Percentiles rank a stretch among this genome's conserved stretches.
Evolutionary conservation across 2,797 vertebrate genomes (phyloP).

Genomic region (Melanotaenia parkinsoni): DNA sequence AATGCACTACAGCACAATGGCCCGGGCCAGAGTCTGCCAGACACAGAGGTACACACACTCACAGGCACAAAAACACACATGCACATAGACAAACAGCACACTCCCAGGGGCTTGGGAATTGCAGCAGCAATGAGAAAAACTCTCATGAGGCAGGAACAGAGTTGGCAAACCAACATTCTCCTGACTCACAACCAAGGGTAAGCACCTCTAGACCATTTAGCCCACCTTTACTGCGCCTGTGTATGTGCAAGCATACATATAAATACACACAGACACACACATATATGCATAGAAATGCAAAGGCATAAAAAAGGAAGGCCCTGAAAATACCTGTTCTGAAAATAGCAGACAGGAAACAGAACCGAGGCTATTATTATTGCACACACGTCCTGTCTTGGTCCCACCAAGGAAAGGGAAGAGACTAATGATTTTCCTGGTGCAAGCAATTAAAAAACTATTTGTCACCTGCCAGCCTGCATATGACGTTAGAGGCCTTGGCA

Average conservation of each 20-base stretch:
- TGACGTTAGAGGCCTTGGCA: slow-evolving; percentile 80
- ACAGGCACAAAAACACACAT: slow-evolving; percentile 40
- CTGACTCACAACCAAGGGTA: slow-evolving; percentile 65
- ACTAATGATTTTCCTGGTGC: slow-evolving; percentile 90
- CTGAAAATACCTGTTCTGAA: slow-evolving; percentile 82
- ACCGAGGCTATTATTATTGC: slow-evolving; percentile 84
- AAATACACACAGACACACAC: slow-evolving; percentile 19
- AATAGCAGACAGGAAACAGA: slow-evolving; percentile 77
- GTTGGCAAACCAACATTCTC: slow-evolving; percentile 70
- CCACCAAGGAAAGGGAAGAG: slow-evolving; percentile 85
- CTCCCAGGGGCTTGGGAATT: slow-evolving; percentile 68
- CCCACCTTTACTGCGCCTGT: slow-evolving; percentile 40
- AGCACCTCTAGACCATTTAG: slow-evolving; percentile 72
- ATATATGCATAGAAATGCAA: slow-evolving; percentile 18
- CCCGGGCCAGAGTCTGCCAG: slow-evolving; percentile 61
- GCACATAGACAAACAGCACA: slow-evolving; percentile 57
- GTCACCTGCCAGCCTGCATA: slow-evolving; percentile 86
- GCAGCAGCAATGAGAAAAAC: slow-evolving; percentile 72
- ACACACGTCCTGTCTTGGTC: slow-evolving; percentile 78
- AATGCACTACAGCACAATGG: slow-evolving; percentile 76
- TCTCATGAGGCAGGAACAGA: slow-evolving; percentile 67
- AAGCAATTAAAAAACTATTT: slow-evolving; percentile 96
- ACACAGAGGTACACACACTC: slow-evolving; percentile 54
- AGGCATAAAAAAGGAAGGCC: slow-evolving; percentile 22
- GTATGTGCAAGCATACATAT: slow-evolving; percentile 11